Percentiles rank a stretch among this genome's conserved stretches.
These are phyloP conservation scores for Alentia gelatinosa DNA, from an alignment of 2,888 invertebrate species.

Conservation along the genomic window DNA sequence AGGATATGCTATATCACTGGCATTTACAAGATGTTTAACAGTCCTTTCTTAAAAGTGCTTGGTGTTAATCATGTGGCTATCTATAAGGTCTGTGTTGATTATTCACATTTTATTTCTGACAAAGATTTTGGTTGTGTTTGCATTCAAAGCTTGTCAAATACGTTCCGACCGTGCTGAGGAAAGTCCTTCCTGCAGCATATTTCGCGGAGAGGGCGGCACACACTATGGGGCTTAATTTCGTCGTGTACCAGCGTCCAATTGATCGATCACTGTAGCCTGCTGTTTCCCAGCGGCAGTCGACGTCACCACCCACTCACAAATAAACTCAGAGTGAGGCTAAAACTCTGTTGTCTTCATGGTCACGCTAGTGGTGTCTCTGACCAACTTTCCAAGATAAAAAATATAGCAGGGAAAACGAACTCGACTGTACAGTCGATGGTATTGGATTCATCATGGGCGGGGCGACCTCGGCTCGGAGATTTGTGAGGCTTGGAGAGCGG, in stretches of 20 bases:
- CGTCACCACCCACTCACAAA: conserved; percentile 53
- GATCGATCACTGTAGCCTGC: neutral
- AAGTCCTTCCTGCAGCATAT: too few species aligned
- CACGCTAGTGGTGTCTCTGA: neutral
- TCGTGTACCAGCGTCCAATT: neutral
- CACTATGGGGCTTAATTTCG: too few species aligned
- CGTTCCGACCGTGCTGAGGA: too few species aligned
- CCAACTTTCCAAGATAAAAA: neutral
- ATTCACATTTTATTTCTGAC: too few species aligned
- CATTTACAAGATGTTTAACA: too few species aligned
- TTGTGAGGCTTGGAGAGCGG: neutral
- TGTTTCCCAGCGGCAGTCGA: neutral
- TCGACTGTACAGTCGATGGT: neutral
- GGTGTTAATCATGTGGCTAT: too few species aligned
- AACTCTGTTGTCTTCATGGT: neutral
- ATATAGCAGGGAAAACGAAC: neutral
- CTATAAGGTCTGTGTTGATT: too few species aligned
- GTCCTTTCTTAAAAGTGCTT: too few species aligned
- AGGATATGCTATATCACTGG: too few species aligned
- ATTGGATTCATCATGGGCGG: neutral
- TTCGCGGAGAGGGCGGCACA: too few species aligned
- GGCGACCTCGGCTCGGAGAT: neutral
- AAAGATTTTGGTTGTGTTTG: too few species aligned
- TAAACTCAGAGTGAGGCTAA: neutral
- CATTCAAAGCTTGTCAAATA: too few species aligned